Evolutionary conservation across 2,888 invertebrate genomes (phyloP).

Genomic region (Mongoloraphidia duomilia): DNA sequence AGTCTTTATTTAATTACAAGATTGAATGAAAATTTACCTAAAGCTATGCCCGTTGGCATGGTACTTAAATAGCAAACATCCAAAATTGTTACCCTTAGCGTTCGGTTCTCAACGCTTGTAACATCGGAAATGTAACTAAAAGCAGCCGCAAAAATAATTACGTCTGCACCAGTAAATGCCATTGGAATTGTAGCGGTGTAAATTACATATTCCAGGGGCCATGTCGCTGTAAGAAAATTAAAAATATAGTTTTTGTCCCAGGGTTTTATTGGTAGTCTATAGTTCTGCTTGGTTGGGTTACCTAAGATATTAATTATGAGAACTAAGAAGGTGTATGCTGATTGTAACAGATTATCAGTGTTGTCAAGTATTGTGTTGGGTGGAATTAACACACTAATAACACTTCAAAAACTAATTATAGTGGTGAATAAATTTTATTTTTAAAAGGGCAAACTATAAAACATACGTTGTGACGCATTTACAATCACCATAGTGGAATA

Average conservation of each 20-base stretch:
- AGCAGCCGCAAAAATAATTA: slow-evolving; percentile 65
- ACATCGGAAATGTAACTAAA: slow-evolving; percentile 73
- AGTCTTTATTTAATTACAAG: not conserved
- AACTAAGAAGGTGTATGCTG: not conserved
- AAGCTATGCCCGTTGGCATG: slow-evolving; percentile 67
- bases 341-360: not conserved
- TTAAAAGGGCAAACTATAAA: not conserved
- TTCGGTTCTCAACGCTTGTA: slow-evolving; percentile 51
- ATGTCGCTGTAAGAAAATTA: slow-evolving; percentile 28
- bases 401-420: too few species aligned
- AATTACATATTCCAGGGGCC: slow-evolving; percentile 62
- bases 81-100: slow-evolving; percentile 64
- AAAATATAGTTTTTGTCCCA: not conserved
- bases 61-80: slow-evolving; percentile 71
- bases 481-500: slow-evolving; percentile 62
- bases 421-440: too few species aligned
- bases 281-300: too few species aligned
- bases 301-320: not conserved
- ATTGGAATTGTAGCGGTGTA: slow-evolving; percentile 64
- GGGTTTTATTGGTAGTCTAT: too few species aligned
- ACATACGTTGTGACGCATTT: slow-evolving; percentile 43
- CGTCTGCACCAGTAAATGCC: slow-evolving; percentile 62
- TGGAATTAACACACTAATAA: too few species aligned
- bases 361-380: too few species aligned
- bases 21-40: slow-evolving; percentile 37